Percentiles rank a stretch among this genome's conserved stretches.
Conservation (phyloP, 2,888 invertebrate species). For the Cecidostiba fungosa region DNA sequence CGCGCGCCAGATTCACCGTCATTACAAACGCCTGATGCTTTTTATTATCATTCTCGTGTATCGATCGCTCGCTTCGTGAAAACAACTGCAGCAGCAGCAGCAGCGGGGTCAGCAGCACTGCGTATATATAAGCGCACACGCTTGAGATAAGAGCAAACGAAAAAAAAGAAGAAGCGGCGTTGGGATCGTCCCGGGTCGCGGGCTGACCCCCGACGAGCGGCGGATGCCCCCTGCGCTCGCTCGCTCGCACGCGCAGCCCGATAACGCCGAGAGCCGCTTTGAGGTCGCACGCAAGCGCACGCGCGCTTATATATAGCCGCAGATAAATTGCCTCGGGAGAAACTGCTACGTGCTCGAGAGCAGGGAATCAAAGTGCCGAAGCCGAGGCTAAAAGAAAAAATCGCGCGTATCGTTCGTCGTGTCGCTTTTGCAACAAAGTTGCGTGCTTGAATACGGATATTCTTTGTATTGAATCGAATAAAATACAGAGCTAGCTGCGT, state of each 20-base stretch:
- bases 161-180: not conserved
- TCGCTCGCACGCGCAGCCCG: constrained; percentile 72
- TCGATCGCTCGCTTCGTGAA: not conserved
- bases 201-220: constrained; percentile 68
- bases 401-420: not conserved
- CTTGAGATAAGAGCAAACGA: not conserved
- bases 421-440: not conserved
- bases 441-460: not conserved
- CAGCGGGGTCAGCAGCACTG: not conserved
- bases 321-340: not conserved
- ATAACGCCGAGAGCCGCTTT: not conserved
- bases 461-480: not conserved
- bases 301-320: not conserved
- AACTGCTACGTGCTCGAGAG: not conserved
- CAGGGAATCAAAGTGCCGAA: not conserved
- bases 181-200: constrained; percentile 68
- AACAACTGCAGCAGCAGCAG: not conserved
- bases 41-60: not conserved
- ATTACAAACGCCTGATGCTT: constrained; percentile 10
- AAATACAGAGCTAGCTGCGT: not conserved
- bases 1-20: not conserved
- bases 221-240: constrained; percentile 78
- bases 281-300: constrained; percentile 20
- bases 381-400: not conserved
- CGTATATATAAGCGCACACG: not conserved